These are phyloP conservation scores for Colius striatus DNA, from an alignment of 2,113 vertebrate species.

Conservation along the genomic window DNA sequence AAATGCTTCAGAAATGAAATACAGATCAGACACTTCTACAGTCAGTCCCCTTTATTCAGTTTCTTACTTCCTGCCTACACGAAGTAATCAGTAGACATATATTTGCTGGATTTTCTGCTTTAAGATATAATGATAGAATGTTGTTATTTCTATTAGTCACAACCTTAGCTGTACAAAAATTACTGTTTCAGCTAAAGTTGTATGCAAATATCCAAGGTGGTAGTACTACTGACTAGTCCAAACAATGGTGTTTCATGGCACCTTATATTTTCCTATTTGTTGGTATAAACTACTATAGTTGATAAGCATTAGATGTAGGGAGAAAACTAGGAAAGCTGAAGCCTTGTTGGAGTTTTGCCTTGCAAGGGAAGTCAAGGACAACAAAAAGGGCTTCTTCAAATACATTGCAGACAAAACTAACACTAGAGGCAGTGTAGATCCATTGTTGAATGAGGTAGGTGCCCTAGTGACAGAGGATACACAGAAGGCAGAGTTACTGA, in stretches of 20 bases:
- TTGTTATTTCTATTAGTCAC: slow-evolving; percentile 7
- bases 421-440: no score
- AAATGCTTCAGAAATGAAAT: background rate
- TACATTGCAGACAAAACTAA: no score
- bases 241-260: background rate
- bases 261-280: background rate
- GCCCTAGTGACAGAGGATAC: no score
- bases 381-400: no score
- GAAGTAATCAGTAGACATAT: background rate
- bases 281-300: background rate
- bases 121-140: background rate
- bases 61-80: background rate
- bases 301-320: background rate
- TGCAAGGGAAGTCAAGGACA: no score
- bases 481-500: no score
- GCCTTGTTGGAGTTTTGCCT: no score
- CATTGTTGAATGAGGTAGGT: no score
- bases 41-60: background rate
- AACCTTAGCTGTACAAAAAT: background rate
- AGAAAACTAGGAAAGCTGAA: no score
- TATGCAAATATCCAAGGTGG: background rate
- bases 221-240: background rate
- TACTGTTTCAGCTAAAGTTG: background rate
- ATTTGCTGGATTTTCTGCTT: background rate
- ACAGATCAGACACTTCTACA: background rate